Percentiles rank a stretch among this genome's conserved stretches.
Conservation (phyloP, 1,140 invertebrate species). For the Acyrthosiphon pisum region DNA sequence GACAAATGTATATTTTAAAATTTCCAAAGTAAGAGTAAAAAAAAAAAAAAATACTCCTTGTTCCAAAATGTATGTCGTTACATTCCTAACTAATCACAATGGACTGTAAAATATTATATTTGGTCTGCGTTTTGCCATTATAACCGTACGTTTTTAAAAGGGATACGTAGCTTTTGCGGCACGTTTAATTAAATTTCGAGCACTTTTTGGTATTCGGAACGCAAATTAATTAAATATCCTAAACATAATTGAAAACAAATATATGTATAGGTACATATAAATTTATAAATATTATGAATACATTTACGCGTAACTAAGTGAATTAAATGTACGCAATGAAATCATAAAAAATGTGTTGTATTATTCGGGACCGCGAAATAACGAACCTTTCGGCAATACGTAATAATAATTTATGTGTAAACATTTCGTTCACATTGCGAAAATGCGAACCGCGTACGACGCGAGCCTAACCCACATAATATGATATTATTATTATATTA, state of each 20-base stretch:
- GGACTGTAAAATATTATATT: background rate
- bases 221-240: constrained; percentile 6
- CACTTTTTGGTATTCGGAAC: background rate
- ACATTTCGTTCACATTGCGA: background rate
- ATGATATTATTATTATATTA: background rate
- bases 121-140: background rate
- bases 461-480: background rate
- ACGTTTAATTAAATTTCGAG: constrained; percentile 23
- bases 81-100: background rate
- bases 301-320: background rate
- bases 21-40: background rate
- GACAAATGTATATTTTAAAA: background rate
- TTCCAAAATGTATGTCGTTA: too few relatives aligned
- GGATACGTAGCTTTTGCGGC: background rate
- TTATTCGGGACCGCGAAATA: background rate
- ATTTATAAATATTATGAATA: background rate
- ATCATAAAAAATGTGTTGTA: background rate
- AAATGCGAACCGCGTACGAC: background rate
- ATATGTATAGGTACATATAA: background rate
- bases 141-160: background rate
- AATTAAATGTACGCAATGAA: background rate
- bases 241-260: constrained; percentile 27
- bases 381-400: background rate
- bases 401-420: background rate
- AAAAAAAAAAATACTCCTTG: background rate